Percentiles rank a stretch among this genome's conserved stretches.
phyloP scores from a whole-genome alignment of 2,113 vertebrate species.

The Pteropus alecto region DNA sequence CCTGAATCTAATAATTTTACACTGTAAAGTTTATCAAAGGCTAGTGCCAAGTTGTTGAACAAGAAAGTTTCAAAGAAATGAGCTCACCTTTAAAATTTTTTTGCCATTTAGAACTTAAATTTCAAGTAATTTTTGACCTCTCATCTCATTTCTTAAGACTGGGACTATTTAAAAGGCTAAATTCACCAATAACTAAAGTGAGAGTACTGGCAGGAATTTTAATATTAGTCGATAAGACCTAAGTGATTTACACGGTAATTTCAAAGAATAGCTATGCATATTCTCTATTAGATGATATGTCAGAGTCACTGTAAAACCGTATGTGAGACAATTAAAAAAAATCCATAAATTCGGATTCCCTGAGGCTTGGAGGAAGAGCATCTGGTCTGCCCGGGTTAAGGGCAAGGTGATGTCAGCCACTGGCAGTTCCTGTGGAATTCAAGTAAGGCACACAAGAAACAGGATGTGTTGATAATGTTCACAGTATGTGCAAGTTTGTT shows the following conservation, averaged over 20 bases:
- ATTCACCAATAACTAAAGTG: not conserved
- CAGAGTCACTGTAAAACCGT: not conserved
- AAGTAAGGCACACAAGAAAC: not conserved
- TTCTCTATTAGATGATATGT: not conserved
- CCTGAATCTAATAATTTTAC: not conserved
- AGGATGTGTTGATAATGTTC: not conserved
- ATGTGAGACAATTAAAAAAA: not conserved
- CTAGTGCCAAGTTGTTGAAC: not conserved
- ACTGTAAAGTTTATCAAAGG: not conserved
- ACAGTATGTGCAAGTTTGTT: not conserved
- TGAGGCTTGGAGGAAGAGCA: not conserved
- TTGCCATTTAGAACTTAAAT: not conserved
- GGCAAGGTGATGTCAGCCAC: not conserved
- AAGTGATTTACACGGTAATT: not conserved
- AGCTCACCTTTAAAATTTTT: not conserved
- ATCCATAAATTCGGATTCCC: not conserved
- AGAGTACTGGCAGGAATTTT: not conserved
- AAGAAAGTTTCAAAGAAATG: constrained; percentile 39
- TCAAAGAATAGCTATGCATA: not conserved
- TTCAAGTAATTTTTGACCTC: constrained; percentile 12
- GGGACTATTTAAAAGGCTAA: not conserved
- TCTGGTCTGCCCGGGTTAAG: not conserved
- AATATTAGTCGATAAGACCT: not conserved
- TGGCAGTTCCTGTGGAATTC: not conserved
- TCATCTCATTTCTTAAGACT: not conserved